Evolutionary conservation across 2,888 invertebrate genomes (phyloP), one percentile per base, ranked within the genome.

Genomic region (Nezara viridula): DNA sequence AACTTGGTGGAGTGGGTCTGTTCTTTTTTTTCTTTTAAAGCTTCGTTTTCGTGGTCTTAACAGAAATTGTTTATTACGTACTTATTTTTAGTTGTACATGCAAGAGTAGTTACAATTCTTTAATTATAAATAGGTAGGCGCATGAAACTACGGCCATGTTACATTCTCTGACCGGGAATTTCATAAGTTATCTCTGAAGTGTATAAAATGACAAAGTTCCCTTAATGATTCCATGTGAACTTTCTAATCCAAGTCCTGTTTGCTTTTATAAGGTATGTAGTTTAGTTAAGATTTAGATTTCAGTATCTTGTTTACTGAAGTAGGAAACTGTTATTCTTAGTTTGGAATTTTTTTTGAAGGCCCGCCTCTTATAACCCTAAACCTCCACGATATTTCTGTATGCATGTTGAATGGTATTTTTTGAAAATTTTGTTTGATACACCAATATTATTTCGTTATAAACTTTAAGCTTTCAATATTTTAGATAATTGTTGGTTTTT

Each of bases 341-440:
- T 81, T 44, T 44, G n/a, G 81, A 81, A 81, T 44, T 81, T 81
- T 81, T 81, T 81, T 81, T 44, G 81, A 81, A 44, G 81, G 81
- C 81, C 81, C 81, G 81, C 81, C 81, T 81, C 40, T 81, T 81
- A 81, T 81, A 81, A 81, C 81, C 81, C 81, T 81, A 81, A 81
- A 81, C 81, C 81, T 81, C 44, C 81, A 81, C 81, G 81, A 81
- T 81, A 81, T 81, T 44, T 81, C 5, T 40, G 44, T 81, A 6
- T 81, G 81, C 44, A 40, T 47, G 44, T 81, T 81, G 44, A 37
- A n/a, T 81, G 81, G 40, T 44, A 81, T 44, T 47, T 44, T 81
- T 44, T 44, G 21, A 7, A 5, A 10, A 40, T 40, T 81, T 27
- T 77, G 40, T 44, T 81, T 81, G n/a, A 81, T 24, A 21, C n/a